These are phyloP conservation scores for Plebejus melissa DNA, from an alignment of 2,888 invertebrate species.

Conservation along the genomic window DNA sequence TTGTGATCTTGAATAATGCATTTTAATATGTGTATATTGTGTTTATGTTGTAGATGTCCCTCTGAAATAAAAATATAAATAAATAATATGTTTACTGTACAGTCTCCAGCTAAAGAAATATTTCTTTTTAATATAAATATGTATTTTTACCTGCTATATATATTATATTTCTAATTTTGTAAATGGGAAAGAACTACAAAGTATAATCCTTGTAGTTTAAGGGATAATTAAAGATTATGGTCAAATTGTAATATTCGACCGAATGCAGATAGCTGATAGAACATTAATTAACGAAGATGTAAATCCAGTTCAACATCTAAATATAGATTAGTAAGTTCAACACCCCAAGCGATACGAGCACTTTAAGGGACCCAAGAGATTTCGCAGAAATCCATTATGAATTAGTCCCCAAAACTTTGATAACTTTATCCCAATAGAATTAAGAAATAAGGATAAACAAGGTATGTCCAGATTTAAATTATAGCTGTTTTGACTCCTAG, in stretches of 20 bases:
- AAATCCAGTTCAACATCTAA: not conserved
- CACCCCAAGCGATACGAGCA: conserved; percentile 4
- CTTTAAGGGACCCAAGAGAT: conserved; percentile 4
- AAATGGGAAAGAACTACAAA: too few species aligned
- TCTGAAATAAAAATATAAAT: too few species aligned
- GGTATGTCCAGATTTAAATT: not conserved
- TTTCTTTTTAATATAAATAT: too few species aligned
- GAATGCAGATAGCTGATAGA: not conserved
- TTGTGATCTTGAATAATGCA: not conserved
- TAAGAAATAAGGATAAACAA: not conserved
- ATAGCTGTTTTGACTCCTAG: not conserved
- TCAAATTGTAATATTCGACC: not conserved
- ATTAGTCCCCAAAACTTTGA: not conserved
- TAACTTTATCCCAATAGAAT: not conserved
- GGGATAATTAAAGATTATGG: too few species aligned
- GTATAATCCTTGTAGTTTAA: too few species aligned
- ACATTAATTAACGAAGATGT: conserved; percentile 3
- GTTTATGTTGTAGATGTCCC: too few species aligned
- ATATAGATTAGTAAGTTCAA: conserved; percentile 11
- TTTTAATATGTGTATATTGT: too few species aligned
- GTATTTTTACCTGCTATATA: too few species aligned
- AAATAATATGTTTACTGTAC: too few species aligned
- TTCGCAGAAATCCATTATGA: conserved; percentile 1
- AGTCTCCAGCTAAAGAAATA: too few species aligned
- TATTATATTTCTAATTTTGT: too few species aligned